phyloP scores from a whole-genome alignment of 2,888 invertebrate species.

The Agrotis ipsilon region DNA sequence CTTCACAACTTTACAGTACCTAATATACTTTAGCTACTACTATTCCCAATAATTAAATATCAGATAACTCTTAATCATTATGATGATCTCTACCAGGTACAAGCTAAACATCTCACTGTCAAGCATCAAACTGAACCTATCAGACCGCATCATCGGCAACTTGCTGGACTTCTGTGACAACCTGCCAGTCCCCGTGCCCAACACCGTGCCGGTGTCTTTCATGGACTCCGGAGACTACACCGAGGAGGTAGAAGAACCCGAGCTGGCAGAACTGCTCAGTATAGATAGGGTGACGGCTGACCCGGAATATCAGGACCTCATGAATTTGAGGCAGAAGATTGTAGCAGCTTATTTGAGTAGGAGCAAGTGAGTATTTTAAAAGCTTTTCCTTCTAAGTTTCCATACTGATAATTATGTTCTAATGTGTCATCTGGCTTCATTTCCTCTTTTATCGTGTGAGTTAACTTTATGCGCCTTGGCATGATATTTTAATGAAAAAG shows the following conservation, averaged over 20 bases:
- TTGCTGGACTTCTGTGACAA: slow-evolving; percentile 92
- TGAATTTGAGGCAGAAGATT: slow-evolving; percentile 84
- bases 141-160: slow-evolving; percentile 93
- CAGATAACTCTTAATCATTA: no score
- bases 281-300: slow-evolving; percentile 81
- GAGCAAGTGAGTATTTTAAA: slow-evolving; percentile 74
- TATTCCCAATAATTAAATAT: no score
- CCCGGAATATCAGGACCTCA: slow-evolving; percentile 82
- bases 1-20: no score
- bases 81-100: slow-evolving; percentile 88
- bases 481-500: no score
- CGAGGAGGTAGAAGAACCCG: slow-evolving; percentile 80
- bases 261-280: slow-evolving; percentile 73
- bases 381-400: no score
- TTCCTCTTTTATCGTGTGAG: no score
- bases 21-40: no score
- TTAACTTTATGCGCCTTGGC: no score
- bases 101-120: slow-evolving; percentile 94
- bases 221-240: slow-evolving; percentile 86
- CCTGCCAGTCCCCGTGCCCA: slow-evolving; percentile 85
- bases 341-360: slow-evolving; percentile 85
- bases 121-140: slow-evolving; percentile 94
- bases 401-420: no score
- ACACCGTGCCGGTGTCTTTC: slow-evolving; percentile 86
- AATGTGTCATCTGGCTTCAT: no score